These are phyloP conservation scores for Drosophila obscura DNA, from an alignment of 1,140 invertebrate species.

Conservation along the genomic window DNA sequence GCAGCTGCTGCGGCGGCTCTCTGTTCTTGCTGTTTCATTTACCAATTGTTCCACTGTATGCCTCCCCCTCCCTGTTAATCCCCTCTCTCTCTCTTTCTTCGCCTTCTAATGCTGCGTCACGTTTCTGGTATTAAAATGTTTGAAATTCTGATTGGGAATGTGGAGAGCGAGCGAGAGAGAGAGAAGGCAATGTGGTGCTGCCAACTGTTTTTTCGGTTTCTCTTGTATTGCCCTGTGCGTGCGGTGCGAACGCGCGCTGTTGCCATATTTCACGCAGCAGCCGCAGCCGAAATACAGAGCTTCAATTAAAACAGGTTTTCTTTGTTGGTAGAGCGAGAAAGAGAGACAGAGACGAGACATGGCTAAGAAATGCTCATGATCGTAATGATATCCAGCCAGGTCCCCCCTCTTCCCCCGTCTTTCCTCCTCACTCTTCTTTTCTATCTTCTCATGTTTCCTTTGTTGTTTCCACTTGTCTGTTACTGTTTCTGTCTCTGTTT, in stretches of 20 bases:
- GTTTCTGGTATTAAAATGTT: constrained; percentile 70
- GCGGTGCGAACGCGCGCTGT: constrained; percentile 56
- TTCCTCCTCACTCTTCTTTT: constrained; percentile 18
- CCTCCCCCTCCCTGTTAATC: neutral
- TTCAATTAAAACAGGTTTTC: constrained; percentile 76
- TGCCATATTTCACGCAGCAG: constrained; percentile 73
- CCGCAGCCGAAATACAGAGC: constrained; percentile 40
- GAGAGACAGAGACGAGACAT: constrained; percentile 27
- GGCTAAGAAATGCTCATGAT: constrained; percentile 59
- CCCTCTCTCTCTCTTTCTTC: constrained; percentile 13
- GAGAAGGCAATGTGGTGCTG: constrained; percentile 29
- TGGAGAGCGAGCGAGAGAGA: neutral
- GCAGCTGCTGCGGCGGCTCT: neutral
- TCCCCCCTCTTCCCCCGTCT: constrained; percentile 5
- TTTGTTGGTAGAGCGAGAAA: neutral
- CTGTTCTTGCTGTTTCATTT: constrained; percentile 49
- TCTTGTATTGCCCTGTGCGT: constrained; percentile 21
- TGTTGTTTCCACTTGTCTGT: constrained; percentile 20
- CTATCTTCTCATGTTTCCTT: constrained; percentile 56
- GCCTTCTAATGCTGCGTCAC: constrained; percentile 61
- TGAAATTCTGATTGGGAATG: constrained; percentile 71
- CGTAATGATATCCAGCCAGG: constrained; percentile 36
- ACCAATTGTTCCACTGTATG: constrained; percentile 47
- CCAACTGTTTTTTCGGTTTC: constrained; percentile 53
- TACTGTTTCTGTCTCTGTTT: constrained; percentile 1